A percentile compares a stretch with the other conserved stretches of the same genome.
Evolutionary conservation across 2,888 invertebrate genomes (phyloP).

Genomic region (Laspeyria flexula): DNA sequence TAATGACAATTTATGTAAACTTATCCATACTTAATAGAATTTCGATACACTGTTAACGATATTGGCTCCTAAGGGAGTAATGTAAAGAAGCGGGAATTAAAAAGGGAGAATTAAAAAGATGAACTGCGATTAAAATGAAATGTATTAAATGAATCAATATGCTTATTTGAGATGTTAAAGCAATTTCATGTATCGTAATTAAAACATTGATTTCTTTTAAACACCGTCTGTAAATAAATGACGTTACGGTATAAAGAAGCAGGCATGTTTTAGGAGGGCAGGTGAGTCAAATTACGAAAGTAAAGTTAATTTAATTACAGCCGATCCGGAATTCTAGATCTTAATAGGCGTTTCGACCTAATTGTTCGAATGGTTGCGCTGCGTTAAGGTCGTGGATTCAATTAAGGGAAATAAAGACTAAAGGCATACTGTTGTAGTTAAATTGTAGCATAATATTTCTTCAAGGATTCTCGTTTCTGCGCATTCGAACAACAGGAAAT

Average conservation of each 20-base stretch:
- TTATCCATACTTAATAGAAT: too few species aligned
- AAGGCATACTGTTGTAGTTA: background rate
- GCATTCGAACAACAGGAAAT: background rate
- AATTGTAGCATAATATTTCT: background rate
- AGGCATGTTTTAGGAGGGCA: background rate
- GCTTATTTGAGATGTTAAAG: too few species aligned
- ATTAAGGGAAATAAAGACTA: conserved; percentile 21
- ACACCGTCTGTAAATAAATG: too few species aligned
- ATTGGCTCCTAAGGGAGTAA: too few species aligned
- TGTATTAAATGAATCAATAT: too few species aligned
- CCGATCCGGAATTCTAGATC: conserved; percentile 3
- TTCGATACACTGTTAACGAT: too few species aligned
- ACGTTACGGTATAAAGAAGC: background rate
- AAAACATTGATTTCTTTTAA: too few species aligned
- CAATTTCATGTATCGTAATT: too few species aligned
- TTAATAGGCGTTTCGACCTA: conserved; percentile 17
- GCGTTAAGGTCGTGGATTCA: conserved; percentile 24
- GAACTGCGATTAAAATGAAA: too few species aligned
- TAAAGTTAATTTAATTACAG: background rate
- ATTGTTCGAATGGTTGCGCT: conserved; percentile 11
- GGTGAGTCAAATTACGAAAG: background rate
- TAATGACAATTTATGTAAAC: too few species aligned
- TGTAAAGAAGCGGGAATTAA: too few species aligned
- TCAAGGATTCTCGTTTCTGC: background rate
- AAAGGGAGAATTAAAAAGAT: too few species aligned